Conservation (phyloP, 2,888 invertebrate species). For the Tiliacea citrago region DNA sequence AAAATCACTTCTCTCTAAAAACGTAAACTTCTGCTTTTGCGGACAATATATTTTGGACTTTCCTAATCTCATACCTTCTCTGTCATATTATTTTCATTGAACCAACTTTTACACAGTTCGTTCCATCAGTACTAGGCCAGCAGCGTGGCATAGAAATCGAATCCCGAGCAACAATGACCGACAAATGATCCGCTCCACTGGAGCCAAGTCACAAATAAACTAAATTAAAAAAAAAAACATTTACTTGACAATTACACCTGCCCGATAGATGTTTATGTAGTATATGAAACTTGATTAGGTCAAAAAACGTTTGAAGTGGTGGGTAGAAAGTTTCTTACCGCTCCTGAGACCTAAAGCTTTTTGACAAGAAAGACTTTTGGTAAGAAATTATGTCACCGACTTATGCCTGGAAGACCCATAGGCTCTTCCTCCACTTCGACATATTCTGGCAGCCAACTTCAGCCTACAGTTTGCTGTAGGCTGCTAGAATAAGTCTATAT, state of each 20-base stretch:
- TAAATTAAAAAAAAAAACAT: constrained; percentile 51
- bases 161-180: constrained; percentile 60
- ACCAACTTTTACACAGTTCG: constrained; percentile 9
- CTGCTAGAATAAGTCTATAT: background rate
- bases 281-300: constrained; percentile 29
- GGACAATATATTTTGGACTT: no score
- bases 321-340: background rate
- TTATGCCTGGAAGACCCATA: no score
- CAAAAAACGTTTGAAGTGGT: constrained; percentile 25
- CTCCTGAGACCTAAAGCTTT: no score
- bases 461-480: background rate
- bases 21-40: background rate
- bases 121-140: constrained; percentile 11
- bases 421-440: no score
- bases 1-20: background rate
- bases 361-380: background rate
- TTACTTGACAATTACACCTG: constrained; percentile 60
- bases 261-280: constrained; percentile 25
- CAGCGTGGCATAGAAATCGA: constrained; percentile 39
- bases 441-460: no score
- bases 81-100: constrained; percentile 3
- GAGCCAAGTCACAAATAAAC: constrained; percentile 54
- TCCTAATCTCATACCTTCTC: background rate
- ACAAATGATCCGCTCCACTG: constrained; percentile 66
- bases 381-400: background rate